phyloP scores from a whole-genome alignment of 2,113 vertebrate species.

The Callospermophilus lateralis region DNA sequence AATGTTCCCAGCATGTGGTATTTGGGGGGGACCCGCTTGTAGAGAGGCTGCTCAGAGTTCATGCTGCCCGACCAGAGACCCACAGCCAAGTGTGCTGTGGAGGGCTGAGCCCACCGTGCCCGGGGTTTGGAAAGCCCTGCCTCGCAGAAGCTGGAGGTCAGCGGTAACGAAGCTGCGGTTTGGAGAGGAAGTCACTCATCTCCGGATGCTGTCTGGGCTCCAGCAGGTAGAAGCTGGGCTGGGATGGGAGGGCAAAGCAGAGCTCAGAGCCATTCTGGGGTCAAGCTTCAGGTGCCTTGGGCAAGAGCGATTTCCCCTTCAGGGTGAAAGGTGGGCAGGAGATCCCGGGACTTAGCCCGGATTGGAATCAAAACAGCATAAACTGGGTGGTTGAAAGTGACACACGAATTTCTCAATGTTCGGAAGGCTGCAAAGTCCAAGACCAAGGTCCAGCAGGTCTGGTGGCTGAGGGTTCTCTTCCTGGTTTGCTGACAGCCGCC shows the following conservation, averaged over 20 bases:
- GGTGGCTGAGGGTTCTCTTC: not conserved
- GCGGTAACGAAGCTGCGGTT: accelerated
- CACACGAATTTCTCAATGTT: not conserved
- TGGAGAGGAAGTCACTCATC: not conserved
- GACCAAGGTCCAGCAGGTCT: not conserved
- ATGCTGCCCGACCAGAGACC: no score
- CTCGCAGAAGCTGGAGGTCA: not conserved
- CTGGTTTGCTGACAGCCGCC: not conserved
- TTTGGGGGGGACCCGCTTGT: not conserved
- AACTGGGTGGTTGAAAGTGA: not conserved
- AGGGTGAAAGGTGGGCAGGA: not conserved
- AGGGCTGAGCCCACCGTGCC: not conserved
- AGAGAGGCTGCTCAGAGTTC: not conserved
- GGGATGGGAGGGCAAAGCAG: not conserved
- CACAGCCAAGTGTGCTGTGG: not conserved
- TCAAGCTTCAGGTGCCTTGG: not conserved
- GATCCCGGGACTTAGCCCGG: not conserved
- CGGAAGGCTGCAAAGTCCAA: not conserved
- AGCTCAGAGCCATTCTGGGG: not conserved
- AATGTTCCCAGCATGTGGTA: not conserved
- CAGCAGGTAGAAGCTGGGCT: not conserved
- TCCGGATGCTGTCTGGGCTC: not conserved
- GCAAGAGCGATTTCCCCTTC: not conserved
- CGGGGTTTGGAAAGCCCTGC: not conserved
- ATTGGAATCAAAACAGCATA: not conserved